Base-by-base conservation (phyloP, 2,113 vertebrate species). In the Oryzias javanicus region DNA sequence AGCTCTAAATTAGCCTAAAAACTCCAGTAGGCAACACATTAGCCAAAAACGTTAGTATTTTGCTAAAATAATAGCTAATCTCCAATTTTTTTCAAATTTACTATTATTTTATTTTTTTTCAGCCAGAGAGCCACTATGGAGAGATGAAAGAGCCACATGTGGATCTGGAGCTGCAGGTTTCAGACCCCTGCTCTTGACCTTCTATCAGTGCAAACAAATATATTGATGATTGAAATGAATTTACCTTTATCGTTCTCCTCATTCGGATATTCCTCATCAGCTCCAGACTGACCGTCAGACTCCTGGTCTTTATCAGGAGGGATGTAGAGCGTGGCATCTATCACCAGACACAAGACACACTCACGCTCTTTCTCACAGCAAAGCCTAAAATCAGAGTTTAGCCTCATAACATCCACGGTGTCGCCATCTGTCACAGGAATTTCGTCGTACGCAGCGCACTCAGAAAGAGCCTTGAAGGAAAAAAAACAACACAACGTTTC, bases 321-420 rank as follows among this genome's bases (percentile, higher is more conserved):
- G 13, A 92, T 62, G 0, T 55, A 53, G 59, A 95, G 49, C 18
- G 81, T 72, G 6, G 86, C 19, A 1, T 60, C 55, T 54, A 94
- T 89, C 46, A 75, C 74, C 63, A 98, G 82, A 50, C 95, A 97
- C 5, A 92, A 83, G 4, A 25, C 49, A 18, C 94, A 97, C 14
- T 58, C 1, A 2, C 4, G 42, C 0, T 0, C 0, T 0, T 84
- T 69, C 12, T 54, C 16, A 62, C 93, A 94, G 70, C 88, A 91
- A 51, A 95, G 81, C 0, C 83, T 81, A 4, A 93, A 81, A 62
- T 86, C 49, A 5, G 90, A 63, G 14, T 57, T 49, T 14, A 89
- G 45, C 22, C 4, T 40, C 1, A 40, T 62, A 54, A 92, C 74
- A 7, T 80, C 49, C 62, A 91, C 77, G 16, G 4, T 52, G 3